Conservation (phyloP, 2,797 vertebrate species). For the Sphenopsis melanotis region DNA sequence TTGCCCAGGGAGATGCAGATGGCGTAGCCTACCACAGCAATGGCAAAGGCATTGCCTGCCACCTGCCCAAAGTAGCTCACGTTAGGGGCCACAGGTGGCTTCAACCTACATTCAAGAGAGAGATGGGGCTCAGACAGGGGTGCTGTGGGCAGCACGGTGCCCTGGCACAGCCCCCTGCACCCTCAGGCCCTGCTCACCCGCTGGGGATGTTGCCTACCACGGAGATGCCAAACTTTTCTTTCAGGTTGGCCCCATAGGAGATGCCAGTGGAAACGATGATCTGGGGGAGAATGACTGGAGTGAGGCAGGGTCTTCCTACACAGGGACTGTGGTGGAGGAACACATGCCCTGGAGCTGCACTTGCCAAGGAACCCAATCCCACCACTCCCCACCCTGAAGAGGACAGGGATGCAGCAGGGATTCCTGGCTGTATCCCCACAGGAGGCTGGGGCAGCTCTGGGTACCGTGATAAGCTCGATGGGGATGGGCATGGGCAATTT, state of each 20-base stretch:
- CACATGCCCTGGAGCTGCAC: not conserved
- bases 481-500: slow-evolving; percentile 86
- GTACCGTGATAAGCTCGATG: slow-evolving; percentile 88
- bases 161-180: not conserved
- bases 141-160: fast-evolving
- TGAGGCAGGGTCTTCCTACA: not conserved
- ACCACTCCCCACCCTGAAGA: not conserved
- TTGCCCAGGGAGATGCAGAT: slow-evolving; percentile 95
- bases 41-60: slow-evolving; percentile 88
- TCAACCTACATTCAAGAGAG: slow-evolving; percentile 74
- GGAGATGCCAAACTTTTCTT: slow-evolving; percentile 76
- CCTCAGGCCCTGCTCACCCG: slow-evolving; percentile 75
- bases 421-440: not conserved
- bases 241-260: slow-evolving; percentile 76
- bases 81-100: slow-evolving; percentile 76
- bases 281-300: slow-evolving; percentile 65
- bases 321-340: not conserved
- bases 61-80: slow-evolving; percentile 76
- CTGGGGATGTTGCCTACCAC: slow-evolving; percentile 90
- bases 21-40: slow-evolving; percentile 91
- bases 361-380: not conserved
- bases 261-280: slow-evolving; percentile 87
- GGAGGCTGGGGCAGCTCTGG: not conserved
- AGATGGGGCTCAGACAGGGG: not conserved
- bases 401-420: not conserved